Percentiles rank a stretch among this genome's conserved stretches.
Conservation (phyloP, 2,113 vertebrate species). For the Anguilla japonica region DNA sequence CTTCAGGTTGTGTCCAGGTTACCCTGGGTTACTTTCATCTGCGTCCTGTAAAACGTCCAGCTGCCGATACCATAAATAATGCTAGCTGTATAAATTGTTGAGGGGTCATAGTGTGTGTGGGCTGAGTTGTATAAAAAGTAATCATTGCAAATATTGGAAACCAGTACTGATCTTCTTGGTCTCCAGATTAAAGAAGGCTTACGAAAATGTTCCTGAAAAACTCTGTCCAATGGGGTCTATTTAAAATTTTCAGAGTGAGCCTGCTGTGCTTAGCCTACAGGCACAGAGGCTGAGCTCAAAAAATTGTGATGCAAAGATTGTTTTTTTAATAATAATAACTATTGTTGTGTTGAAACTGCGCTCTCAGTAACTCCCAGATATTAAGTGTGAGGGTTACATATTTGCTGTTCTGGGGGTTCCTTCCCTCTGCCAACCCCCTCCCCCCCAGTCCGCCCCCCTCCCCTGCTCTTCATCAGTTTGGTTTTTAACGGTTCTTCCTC, state of each 20-base stretch:
- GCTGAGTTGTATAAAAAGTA: not conserved
- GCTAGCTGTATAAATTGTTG: not conserved
- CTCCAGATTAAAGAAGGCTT: not conserved
- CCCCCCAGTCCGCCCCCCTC: too few species aligned
- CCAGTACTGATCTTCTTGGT: not conserved
- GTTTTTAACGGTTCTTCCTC: conserved; percentile 20
- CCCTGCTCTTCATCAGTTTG: not conserved
- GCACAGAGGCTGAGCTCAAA: not conserved
- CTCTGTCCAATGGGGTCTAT: not conserved
- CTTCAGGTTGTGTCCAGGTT: not conserved
- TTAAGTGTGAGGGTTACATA: not conserved
- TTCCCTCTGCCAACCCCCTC: not conserved
- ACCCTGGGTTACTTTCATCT: not conserved
- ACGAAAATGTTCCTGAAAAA: not conserved
- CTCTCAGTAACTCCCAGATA: not conserved
- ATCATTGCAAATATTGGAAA: not conserved
- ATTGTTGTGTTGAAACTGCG: not conserved
- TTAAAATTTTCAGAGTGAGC: not conserved
- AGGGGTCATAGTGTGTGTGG: not conserved
- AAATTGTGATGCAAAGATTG: not conserved
- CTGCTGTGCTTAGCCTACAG: not conserved
- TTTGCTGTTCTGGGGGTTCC: conserved; percentile 17
- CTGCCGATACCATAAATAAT: not conserved
- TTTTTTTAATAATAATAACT: not conserved
- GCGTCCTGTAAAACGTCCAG: not conserved